Base-by-base conservation (phyloP, 1,140 invertebrate genomes). In the Pogonognathellus flavescens region DNA sequence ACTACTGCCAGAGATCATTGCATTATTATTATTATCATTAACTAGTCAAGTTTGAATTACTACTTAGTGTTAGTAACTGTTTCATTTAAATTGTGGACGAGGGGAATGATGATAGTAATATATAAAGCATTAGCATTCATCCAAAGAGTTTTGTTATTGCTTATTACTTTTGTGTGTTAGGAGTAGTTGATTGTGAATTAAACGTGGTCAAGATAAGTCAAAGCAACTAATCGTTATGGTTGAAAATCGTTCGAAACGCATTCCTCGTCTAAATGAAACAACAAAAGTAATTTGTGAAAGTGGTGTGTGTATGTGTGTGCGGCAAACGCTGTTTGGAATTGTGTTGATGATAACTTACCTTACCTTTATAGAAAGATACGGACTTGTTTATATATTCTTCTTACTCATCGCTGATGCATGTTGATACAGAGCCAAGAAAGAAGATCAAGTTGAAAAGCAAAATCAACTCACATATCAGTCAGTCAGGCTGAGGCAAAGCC, bases 261-360 rank as follows among this genome's bases (percentile, higher is more conserved):
- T 50, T 76, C 25, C 31, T 49, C 49, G 13, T 49, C n/a, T 16
- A 41, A 76, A 76, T 50, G 41, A 76, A 76, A 76, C 70, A 76
- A 76, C 70, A 76, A 76, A 50, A 76, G 70, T 31, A 76, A 76
- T 76, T 76, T 76, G 70, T 76, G 70, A 76, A 76, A 76, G 70
- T 76, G 25, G 70, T 76, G 41, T 76, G 41, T 14, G 25, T 76
- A 16, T 72, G 31, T 72, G 66, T 72, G 66, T 72, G 66, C 66
- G 66, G 41, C 66, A 72, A 72, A 41, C 66, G 66, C 5, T 72
- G 16, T 49, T 41, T 41, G 9, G 53, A 57, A 57, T 57, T 13
- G 53, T 14, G 31, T 41, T 41, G 31, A 41, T 41, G 31, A 41
- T 41, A 41, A 41, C 31, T 41, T 41, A 41, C 31, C 31, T 41